Base-by-base conservation (phyloP, 2,797 vertebrate genomes). In the Phrynocephalus vlangalii region DNA sequence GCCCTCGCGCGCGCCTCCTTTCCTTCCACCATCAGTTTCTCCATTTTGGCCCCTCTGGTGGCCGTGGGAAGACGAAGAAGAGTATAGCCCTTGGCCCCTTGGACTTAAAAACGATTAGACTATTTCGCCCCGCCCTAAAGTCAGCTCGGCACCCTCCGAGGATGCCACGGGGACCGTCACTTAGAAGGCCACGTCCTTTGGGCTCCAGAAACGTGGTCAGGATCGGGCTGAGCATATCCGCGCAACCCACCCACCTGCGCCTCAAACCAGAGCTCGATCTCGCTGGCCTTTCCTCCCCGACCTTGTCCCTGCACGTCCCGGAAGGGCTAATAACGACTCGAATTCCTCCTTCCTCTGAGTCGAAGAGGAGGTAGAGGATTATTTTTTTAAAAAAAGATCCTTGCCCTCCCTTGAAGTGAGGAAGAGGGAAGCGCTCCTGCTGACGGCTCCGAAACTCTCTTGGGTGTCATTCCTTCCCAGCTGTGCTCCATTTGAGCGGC, bases 401-500 rank as follows among this genome's bases (percentile, higher is more conserved):
- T 38, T 26, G n/a, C 3, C 28, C 16, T 38, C 50, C 30, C 70
- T 28, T 6, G 50, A 52, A 33, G 22, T 22, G 28, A 68, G 38
- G 24, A 28, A 68, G 44, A 63, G 15, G 28, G 18, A 38, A 70
- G 26, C 3, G 0, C 6, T 30, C 38, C 33, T 22, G 44, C 10
- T 20, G 30, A 4, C 8, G 60, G 38, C 24, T 50, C 6, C 20
- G 1, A 38, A 26, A 11, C 6, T 79, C 56, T 50, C 15, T 79
- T 30, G 44, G 44, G 22, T 1, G 20, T n/a, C 48, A 38, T 30
- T 11, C 75, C 8, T 22, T 33, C 18, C 96, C 97, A 98, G 96
- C 96, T 97, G 97, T 79, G 90, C 93, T 95, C 95, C 96, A 96
- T 97, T 97, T 97, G 97, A 33, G 97, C 96, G 91, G 88, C 95